These are phyloP conservation scores for Spermophilus dauricus DNA, from an alignment of 2,113 vertebrate species.

Conservation along the genomic window DNA sequence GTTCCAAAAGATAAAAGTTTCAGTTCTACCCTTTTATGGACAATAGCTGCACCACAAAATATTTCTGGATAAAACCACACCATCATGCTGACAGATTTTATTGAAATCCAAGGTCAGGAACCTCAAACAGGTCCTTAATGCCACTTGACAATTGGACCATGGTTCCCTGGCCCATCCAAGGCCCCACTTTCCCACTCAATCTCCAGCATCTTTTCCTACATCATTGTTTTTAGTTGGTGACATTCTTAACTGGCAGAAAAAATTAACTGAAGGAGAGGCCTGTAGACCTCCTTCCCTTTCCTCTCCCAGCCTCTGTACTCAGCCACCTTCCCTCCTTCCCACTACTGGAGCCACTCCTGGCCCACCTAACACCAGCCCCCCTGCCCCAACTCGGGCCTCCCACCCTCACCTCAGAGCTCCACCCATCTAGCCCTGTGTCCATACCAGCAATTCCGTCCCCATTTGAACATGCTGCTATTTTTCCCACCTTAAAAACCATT, in stretches of 20 bases:
- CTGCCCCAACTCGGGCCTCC: not conserved
- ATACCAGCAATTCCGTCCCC: not conserved
- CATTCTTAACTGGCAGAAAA: not conserved
- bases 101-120: not conserved
- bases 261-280: not conserved
- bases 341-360: not conserved
- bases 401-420: no score
- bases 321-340: not conserved
- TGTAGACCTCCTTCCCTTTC: not conserved
- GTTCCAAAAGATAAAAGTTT: not conserved
- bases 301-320: no score
- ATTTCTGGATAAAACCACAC: not conserved
- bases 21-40: not conserved
- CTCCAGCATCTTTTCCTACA: not conserved
- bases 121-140: not conserved
- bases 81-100: no score
- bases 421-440: no score
- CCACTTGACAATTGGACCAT: not conserved
- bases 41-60: not conserved
- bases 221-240: not conserved
- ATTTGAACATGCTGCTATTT: not conserved
- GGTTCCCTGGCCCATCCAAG: fast-evolving
- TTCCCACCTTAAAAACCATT: not conserved
- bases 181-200: not conserved
- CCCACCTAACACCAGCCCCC: no score